Evolutionary conservation across 1,140 invertebrate genomes (phyloP), one percentile per base, ranked within the genome.

Genomic region (Sweltsa coloradensis): DNA sequence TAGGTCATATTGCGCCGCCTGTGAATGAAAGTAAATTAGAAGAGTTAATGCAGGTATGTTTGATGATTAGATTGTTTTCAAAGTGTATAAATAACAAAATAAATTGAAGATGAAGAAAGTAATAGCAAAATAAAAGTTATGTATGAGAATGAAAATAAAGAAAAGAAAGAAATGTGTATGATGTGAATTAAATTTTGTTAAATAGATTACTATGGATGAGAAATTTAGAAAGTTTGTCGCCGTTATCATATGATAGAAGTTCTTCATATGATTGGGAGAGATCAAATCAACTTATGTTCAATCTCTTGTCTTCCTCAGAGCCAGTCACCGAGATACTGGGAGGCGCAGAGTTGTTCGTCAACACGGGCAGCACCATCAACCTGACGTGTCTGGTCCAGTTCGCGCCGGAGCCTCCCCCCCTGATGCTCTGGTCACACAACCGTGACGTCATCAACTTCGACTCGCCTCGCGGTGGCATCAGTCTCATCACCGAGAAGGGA

Each of bases 341-440:
- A 11, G 85, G 82, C 18, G 76, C 81, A 1, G 84, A 89, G 55
- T 60, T 90, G 52, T 86, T 81, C 65, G 85, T 90, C 59, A 85
- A 89, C 66, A 79, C 79, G 56, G 85, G 85, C 34, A 89, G 85
- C 52, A 89, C 85, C 29, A 89, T 91, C 62, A 91, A 90, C 68
- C 65, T 91, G 40, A 90, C 87, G 1, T 91, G 88, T 65, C 73
- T 87, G 51, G 83, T 90, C 7, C 75, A 75, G 55, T 83, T 82
- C 56, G 80, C 82, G 16, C 85, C 86, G 14, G 84, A 89, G 58
- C 85, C 86, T 23, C 85, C 86, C 2, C 74, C 74, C 22, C 70
- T 77, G 26, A 83, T 89, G 57, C 70, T 76, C 53, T 89, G 85
- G 86, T 83, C 78, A 39, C 85, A 89, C 60, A 83, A 88, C 65